These are phyloP conservation scores for Halotydeus destructor DNA, from an alignment of 1,140 invertebrate genomes.

Conservation along the genomic window DNA sequence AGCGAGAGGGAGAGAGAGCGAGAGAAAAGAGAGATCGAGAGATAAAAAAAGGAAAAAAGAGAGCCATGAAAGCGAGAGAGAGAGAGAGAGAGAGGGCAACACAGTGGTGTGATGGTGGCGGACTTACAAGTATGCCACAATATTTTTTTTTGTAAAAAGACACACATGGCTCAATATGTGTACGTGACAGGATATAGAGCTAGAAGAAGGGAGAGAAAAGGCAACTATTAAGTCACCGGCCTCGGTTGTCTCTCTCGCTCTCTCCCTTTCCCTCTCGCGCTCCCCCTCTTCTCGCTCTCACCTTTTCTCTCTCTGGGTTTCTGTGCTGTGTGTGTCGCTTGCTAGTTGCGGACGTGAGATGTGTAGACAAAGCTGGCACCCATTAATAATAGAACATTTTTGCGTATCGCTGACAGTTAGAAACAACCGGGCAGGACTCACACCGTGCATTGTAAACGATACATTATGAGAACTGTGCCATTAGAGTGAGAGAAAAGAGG, in stretches of 20 bases:
- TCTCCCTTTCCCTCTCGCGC: neutral
- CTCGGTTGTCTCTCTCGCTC: slow-evolving; percentile 1
- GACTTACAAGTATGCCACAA: neutral
- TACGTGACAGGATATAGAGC: no score
- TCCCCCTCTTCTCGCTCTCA: slow-evolving; percentile 1
- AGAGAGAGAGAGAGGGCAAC: neutral
- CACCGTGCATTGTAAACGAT: no score
- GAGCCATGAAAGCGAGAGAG: neutral
- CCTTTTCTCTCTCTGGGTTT: neutral
- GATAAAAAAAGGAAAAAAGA: neutral
- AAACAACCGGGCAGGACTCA: neutral
- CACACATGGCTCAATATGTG: neutral
- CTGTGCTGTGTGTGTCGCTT: no score
- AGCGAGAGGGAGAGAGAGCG: no score
- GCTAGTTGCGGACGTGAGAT: no score
- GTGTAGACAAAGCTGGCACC: no score
- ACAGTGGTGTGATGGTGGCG: neutral
- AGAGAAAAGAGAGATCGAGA: neutral
- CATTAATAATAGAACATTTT: no score
- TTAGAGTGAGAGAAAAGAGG: slow-evolving; percentile 5
- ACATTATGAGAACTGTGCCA: no score
- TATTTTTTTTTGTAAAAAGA: no score
- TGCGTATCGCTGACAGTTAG: no score
- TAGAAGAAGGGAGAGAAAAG: neutral
- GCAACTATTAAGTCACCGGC: neutral